Base-by-base conservation (phyloP, 2,888 invertebrate species). In the Agrilus mali region DNA sequence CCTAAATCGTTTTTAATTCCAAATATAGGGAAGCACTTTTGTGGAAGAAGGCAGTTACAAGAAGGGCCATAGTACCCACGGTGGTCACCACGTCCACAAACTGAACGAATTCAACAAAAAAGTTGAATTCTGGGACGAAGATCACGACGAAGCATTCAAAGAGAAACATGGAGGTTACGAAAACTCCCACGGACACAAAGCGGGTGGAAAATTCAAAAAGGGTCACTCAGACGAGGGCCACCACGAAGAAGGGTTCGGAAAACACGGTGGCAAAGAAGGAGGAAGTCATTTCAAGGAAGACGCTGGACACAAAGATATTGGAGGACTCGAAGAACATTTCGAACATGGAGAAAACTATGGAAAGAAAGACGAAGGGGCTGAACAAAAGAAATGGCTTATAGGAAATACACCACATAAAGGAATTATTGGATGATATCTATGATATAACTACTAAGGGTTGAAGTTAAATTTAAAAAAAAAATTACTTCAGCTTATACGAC, bases 81-180 rank as follows among this genome's bases (percentile, higher is more conserved):
- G 86, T 36, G 80, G 82, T 53, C 86, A 86, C 59, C 80, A 84
- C 61, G 71, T 86, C 8, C 84, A 86, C 62, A 86, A 86, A 57
- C 66, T 85, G 40, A 82, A 86, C 60, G 86, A 86, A 63, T 83
- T 77, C 61, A 82, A 85, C 61, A 86, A 86, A 63, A 79, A 85
- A 56, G 85, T 84, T 57, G 78, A 83, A 52, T 85, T 83, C 73
- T 84, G 78, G 59, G 85, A 86, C 52, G 85, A 85, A 64, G 78
- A 84, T 55, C 82, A 84, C 52, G 83, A 82, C 53, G 78, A 79
- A 36, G 83, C 78, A 0, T 80, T 80, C 51, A 81, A 85, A 58
- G 82, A 82, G 59, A 82, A 83, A 53, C 81, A 86, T 55, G 85
- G 84, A 35, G 80, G 74, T 5, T 80, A 77, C 58, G 80, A 84